phyloP scores from a whole-genome alignment of 2,797 vertebrate genomes.

The Cyclura pinguis region DNA sequence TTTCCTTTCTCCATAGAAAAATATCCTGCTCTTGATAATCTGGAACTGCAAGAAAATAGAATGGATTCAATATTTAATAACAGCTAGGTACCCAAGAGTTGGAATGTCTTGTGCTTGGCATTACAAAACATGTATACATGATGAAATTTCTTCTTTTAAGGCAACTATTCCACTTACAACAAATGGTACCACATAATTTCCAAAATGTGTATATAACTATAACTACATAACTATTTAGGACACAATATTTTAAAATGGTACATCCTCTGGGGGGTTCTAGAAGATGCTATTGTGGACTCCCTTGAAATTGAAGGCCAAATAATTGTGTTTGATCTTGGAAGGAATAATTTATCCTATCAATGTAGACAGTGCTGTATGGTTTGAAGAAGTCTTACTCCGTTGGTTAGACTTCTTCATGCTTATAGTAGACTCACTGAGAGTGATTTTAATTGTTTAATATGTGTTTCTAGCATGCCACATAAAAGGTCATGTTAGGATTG shows the following conservation, averaged over 20 bases:
- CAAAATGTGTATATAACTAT: not conserved
- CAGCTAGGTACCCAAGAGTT: not conserved
- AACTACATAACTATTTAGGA: not conserved
- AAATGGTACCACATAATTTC: slow-evolving; percentile 10
- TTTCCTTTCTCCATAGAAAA: slow-evolving; percentile 99
- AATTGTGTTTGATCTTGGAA: not conserved
- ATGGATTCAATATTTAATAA: slow-evolving; percentile 31
- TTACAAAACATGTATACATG: not conserved
- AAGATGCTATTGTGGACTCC: not conserved
- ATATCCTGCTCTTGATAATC: slow-evolving; percentile 99
- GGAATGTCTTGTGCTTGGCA: not conserved
- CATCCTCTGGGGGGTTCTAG: not conserved
- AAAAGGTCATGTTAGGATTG: not conserved
- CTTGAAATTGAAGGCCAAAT: not conserved
- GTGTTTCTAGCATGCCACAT: not conserved
- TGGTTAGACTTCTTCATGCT: not conserved
- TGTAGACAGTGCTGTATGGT: not conserved
- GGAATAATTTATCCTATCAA: not conserved
- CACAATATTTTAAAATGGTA: slow-evolving; percentile 12
- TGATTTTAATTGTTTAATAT: not conserved
- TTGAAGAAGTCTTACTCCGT: not conserved
- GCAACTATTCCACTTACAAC: not conserved
- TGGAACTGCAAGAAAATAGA: slow-evolving; percentile 86
- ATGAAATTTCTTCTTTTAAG: not conserved
- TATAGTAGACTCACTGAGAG: not conserved